Conservation (phyloP, 2,888 invertebrate genomes). For the Lepidocyrtinus sp. region DNA sequence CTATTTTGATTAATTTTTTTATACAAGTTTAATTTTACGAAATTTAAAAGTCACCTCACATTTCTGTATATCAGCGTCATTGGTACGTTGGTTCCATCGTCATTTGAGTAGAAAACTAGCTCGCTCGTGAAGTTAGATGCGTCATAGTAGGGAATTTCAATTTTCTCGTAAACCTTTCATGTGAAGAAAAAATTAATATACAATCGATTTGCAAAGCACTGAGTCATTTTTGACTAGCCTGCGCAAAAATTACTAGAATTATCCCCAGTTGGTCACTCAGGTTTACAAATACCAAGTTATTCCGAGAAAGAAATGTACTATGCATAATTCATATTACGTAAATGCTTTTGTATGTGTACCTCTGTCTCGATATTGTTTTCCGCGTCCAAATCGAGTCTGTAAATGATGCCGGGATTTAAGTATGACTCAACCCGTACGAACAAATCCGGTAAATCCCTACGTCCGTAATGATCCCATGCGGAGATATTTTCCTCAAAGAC, state of each 20-base stretch:
- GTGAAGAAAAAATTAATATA: conserved; percentile 11
- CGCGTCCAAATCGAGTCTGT: conserved; percentile 84
- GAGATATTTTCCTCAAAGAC: conserved; percentile 90
- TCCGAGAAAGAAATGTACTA: no score
- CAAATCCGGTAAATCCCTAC: conserved; percentile 87
- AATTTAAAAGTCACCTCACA: no score
- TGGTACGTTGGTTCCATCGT: conserved; percentile 93
- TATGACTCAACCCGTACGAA: conserved; percentile 96
- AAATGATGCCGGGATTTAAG: conserved; percentile 89
- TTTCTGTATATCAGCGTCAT: conserved; percentile 93
- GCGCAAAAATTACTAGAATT: no score
- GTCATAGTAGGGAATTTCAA: conserved; percentile 80
- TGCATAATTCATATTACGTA: no score
- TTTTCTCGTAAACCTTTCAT: conserved; percentile 85
- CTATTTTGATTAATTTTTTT: no score
- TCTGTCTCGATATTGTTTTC: conserved; percentile 68
- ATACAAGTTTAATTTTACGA: no score
- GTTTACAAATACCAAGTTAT: no score
- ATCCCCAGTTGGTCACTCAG: no score
- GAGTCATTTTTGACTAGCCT: no score
- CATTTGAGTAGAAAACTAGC: conserved; percentile 93
- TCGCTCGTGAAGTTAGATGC: conserved; percentile 38
- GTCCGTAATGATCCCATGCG: conserved; percentile 84
- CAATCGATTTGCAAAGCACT: background rate
- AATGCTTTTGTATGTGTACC: no score